phyloP scores from a whole-genome alignment of 2,888 invertebrate species.

The Lepetodrilus schrolli region DNA sequence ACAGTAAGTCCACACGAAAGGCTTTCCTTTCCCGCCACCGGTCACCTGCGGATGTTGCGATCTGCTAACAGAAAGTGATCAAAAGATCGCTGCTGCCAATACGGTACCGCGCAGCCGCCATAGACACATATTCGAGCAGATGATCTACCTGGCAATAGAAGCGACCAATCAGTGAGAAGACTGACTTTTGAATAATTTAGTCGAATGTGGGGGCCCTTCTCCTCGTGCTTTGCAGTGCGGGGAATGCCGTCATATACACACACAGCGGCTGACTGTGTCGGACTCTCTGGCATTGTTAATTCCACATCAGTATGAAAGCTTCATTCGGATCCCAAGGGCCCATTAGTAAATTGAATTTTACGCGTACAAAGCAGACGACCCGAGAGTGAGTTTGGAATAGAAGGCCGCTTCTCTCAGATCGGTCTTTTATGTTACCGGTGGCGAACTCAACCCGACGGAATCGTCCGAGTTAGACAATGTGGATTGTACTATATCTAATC shows the following conservation, averaged over 20 bases:
- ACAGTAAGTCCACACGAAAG: neutral
- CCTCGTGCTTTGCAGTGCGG: too few species aligned
- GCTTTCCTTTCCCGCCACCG: neutral
- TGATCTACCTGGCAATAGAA: slow-evolving; percentile 7
- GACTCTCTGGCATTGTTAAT: slow-evolving; percentile 23
- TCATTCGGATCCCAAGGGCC: slow-evolving; percentile 42
- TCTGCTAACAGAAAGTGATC: neutral
- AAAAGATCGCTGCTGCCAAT: neutral
- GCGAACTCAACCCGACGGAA: slow-evolving; percentile 1
- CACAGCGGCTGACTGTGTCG: neutral
- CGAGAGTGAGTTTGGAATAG: slow-evolving; percentile 8
- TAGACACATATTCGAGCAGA: slow-evolving; percentile 24
- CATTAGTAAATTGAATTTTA: slow-evolving; percentile 55
- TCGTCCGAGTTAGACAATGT: neutral
- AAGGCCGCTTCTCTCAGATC: neutral
- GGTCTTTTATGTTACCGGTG: slow-evolving; percentile 8
- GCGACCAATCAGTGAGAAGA: slow-evolving; percentile 25
- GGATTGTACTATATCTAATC: neutral
- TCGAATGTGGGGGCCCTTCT: slow-evolving; percentile 14
- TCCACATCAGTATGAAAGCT: slow-evolving; percentile 23
- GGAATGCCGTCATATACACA: slow-evolving; percentile 11
- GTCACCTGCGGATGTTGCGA: neutral
- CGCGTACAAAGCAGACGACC: slow-evolving; percentile 27
- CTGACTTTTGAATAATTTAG: slow-evolving; percentile 29
- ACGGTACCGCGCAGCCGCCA: slow-evolving; percentile 19